Evolutionary conservation across 1,140 invertebrate genomes (phyloP).

Genomic region (Brachionus paranguensis): DNA sequence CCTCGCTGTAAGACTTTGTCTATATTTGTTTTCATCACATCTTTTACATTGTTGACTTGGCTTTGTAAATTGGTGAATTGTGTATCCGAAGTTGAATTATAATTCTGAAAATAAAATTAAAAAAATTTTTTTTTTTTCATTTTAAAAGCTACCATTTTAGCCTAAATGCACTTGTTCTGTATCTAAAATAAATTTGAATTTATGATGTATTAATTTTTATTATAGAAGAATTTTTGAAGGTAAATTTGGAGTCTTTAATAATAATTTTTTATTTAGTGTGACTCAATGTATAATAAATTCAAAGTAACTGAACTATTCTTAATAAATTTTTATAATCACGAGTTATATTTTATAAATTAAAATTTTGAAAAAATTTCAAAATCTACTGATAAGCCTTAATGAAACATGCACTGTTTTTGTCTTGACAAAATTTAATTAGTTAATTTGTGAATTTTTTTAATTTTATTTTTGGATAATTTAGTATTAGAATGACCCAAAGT

Average conservation of each 20-base stretch:
- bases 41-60: conserved; percentile 55
- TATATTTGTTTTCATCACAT: conserved; percentile 56
- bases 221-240: neutral
- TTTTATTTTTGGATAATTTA: neutral
- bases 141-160: neutral
- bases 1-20: conserved; percentile 55
- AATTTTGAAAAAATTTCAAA: neutral
- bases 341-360: neutral
- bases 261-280: neutral
- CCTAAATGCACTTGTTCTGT: neutral
- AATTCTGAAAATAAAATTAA: neutral
- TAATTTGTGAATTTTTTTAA: neutral
- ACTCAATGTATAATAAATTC: neutral
- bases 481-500: too few relatives aligned
- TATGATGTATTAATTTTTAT: too few relatives aligned
- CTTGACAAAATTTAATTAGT: neutral
- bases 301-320: neutral
- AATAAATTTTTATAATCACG: neutral
- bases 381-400: neutral
- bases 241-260: neutral
- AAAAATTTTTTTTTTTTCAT: neutral
- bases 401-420: neutral
- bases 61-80: conserved; percentile 44
- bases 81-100: neutral
- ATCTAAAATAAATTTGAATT: neutral